phyloP scores from a whole-genome alignment of 2,888 invertebrate genomes.

The Polia nebulosa region DNA sequence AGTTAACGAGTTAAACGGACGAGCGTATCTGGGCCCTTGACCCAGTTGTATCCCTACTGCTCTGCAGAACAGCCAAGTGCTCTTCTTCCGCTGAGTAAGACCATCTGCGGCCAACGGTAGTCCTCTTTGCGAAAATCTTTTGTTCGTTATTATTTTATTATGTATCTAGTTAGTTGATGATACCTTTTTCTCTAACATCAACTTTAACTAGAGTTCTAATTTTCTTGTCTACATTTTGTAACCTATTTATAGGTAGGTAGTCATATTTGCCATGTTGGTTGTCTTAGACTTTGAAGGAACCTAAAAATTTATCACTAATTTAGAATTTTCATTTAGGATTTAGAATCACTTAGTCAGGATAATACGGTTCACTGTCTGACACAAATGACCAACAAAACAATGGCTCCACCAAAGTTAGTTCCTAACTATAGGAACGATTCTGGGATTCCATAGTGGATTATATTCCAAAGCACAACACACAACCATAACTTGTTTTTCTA shows the following conservation, averaged over 20 bases:
- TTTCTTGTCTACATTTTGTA: neutral
- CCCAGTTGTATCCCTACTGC: conserved; percentile 49
- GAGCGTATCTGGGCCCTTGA: conserved; percentile 53
- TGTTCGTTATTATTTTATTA: neutral
- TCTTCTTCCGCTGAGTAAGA: conserved; percentile 26
- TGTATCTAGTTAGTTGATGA: neutral
- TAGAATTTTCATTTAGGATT: too few relatives aligned
- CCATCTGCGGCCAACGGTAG: conserved; percentile 29
- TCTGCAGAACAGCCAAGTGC: conserved; percentile 28
- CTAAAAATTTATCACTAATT: too few relatives aligned
- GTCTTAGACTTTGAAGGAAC: too few relatives aligned
- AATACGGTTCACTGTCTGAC: too few relatives aligned
- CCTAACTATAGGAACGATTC: neutral
- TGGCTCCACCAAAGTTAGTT: too few relatives aligned
- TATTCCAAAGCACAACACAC: neutral
- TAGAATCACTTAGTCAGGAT: too few relatives aligned
- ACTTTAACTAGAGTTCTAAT: neutral
- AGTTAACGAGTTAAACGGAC: conserved; percentile 47
- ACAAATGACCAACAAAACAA: too few relatives aligned
- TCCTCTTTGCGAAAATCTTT: conserved; percentile 21
- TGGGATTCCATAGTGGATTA: neutral
- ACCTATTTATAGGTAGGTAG: too few relatives aligned
- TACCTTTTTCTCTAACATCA: neutral
- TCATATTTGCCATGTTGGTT: too few relatives aligned
- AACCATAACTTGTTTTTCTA: conserved; percentile 1